These are phyloP conservation scores for Phoenicopterus ruber DNA, from an alignment of 2,113 vertebrate genomes.

Conservation along the genomic window DNA sequence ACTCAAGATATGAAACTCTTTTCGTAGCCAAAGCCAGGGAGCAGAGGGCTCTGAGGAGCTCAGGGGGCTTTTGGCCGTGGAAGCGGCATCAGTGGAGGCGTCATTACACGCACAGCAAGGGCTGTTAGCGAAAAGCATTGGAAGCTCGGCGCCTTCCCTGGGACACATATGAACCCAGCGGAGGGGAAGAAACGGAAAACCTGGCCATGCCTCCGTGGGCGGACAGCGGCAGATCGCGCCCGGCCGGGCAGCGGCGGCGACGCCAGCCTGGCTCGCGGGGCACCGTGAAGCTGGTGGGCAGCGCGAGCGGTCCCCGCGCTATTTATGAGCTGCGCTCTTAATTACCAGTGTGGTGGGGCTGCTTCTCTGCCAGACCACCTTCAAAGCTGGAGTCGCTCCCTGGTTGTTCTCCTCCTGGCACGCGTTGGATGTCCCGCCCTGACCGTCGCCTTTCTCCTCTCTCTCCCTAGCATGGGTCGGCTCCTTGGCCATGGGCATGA, in stretches of 20 bases:
- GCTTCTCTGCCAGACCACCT: neutral
- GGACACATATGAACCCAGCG: neutral
- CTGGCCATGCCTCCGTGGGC: neutral
- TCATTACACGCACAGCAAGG: rapidly evolving
- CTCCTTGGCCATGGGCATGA: slow-evolving; percentile 96
- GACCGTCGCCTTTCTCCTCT: neutral
- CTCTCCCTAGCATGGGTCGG: slow-evolving; percentile 90
- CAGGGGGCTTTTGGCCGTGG: neutral
- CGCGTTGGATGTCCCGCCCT: neutral
- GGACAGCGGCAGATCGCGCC: rapidly evolving
- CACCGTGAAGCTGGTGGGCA: rapidly evolving
- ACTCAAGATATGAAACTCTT: neutral
- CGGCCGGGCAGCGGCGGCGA: no score
- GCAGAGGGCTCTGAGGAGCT: neutral
- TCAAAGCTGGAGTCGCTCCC: neutral
- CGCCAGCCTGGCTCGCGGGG: no score
- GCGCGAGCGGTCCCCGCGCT: rapidly evolving
- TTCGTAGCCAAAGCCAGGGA: neutral
- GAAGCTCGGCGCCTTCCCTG: neutral
- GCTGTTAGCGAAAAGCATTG: rapidly evolving
- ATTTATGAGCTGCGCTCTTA: neutral
- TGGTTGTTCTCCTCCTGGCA: neutral
- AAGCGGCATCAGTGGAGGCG: neutral
- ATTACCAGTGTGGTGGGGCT: neutral
- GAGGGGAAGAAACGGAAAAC: neutral